phyloP scores from a whole-genome alignment of 2,888 invertebrate genomes.

The Erebia ligea region DNA sequence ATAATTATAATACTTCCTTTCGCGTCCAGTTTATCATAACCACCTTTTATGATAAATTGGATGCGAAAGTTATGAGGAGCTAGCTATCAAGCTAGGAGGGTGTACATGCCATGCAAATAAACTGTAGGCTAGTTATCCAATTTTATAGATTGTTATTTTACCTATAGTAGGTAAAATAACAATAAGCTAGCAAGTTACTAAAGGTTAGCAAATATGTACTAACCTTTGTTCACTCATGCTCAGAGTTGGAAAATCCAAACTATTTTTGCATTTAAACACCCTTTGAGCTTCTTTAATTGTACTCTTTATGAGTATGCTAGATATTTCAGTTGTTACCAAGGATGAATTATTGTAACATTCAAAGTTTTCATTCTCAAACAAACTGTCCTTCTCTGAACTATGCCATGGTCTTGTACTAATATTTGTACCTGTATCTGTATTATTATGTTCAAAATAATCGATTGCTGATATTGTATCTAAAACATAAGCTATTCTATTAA shows the following conservation, averaged over 20 bases:
- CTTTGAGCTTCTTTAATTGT: constrained; percentile 53
- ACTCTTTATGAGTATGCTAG: constrained; percentile 51
- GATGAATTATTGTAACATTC: constrained; percentile 54
- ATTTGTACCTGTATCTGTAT: constrained; percentile 44
- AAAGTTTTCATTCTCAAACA: constrained; percentile 63
- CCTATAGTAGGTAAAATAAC: not conserved
- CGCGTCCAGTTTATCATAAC: too few relatives aligned
- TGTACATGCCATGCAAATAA: too few relatives aligned
- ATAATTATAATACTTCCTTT: too few relatives aligned
- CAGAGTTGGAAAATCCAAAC: constrained; percentile 53
- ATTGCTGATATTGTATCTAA: constrained; percentile 71
- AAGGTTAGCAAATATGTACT: constrained; percentile 35
- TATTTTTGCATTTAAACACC: constrained; percentile 46
- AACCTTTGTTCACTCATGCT: constrained; percentile 64
- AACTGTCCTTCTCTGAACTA: constrained; percentile 59
- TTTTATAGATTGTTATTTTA: not conserved
- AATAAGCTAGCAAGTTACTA: not conserved
- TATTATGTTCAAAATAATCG: constrained; percentile 53
- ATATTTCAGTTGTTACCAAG: constrained; percentile 57
- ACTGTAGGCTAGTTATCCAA: too few relatives aligned
- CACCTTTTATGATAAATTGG: too few relatives aligned
- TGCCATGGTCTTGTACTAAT: constrained; percentile 64
- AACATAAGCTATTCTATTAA: constrained; percentile 55
- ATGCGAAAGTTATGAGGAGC: too few relatives aligned
- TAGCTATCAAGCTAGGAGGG: too few relatives aligned